Evolutionary conservation across 2,797 vertebrate genomes (phyloP).

Genomic region (Phalanger gymnotis): DNA sequence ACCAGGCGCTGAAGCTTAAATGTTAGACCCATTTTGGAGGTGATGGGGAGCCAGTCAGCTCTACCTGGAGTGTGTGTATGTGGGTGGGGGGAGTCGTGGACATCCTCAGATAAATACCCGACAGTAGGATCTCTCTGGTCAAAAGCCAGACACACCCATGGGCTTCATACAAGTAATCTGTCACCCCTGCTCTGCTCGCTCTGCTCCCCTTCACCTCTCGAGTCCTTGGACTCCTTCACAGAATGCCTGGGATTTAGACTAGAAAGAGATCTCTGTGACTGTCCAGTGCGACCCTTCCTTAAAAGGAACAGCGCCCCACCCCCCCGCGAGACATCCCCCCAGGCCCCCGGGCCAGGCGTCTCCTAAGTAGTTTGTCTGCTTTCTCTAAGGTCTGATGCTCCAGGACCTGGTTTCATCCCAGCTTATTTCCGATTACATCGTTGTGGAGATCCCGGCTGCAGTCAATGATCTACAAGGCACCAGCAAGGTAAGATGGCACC

Average conservation of each 20-base stretch:
- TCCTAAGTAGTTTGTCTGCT: not conserved
- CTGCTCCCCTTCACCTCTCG: not conserved
- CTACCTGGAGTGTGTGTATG: no score
- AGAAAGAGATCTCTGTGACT: not conserved
- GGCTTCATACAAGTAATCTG: no score
- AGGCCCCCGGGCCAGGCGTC: not conserved
- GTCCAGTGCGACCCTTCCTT: not conserved
- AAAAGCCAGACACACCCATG: not conserved
- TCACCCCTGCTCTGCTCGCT: not conserved
- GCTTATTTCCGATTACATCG: constrained; percentile 90
- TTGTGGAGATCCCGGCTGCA: constrained; percentile 89
- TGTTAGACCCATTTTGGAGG: no score
- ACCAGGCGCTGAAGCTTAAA: no score
- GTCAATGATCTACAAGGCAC: constrained; percentile 91
- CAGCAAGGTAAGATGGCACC: constrained; percentile 85
- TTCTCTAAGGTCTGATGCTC: constrained; percentile 90
- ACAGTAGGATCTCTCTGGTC: not conserved
- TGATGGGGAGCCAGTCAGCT: no score
- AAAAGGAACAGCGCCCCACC: not conserved
- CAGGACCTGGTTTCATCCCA: constrained; percentile 90
- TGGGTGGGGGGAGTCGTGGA: not conserved
- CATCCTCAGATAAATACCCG: not conserved
- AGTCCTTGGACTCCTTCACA: not conserved
- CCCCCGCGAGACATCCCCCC: accelerated
- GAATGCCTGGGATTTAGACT: no score